A percentile compares a stretch with the other conserved stretches of the same genome.
Evolutionary conservation across 1,140 invertebrate genomes (phyloP).

Genomic region (Neomicropteryx cornuta): DNA sequence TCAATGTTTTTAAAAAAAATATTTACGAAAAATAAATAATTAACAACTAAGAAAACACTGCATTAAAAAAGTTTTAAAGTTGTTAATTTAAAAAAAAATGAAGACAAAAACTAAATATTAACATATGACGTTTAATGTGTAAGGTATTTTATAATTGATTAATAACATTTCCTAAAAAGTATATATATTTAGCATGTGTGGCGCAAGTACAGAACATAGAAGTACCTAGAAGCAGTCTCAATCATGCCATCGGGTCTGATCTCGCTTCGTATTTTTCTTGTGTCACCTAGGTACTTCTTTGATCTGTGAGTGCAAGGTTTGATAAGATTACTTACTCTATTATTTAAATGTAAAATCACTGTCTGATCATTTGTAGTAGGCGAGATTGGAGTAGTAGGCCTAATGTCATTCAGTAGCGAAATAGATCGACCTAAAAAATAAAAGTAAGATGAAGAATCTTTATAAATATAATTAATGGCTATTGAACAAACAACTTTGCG

Average conservation of each 20-base stretch:
- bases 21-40: not conserved
- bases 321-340: slow-evolving; percentile 22
- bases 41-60: too few species aligned
- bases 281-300: not conserved
- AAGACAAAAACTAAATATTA: slow-evolving; percentile 7
- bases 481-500: too few species aligned
- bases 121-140: too few species aligned
- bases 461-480: too few species aligned
- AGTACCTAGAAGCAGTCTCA: too few species aligned
- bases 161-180: not conserved
- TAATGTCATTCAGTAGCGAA: too few species aligned
- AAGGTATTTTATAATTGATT: slow-evolving; percentile 1
- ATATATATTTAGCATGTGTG: too few species aligned
- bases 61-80: not conserved
- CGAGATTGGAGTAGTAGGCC: too few species aligned
- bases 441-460: not conserved
- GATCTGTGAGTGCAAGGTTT: slow-evolving; percentile 1
- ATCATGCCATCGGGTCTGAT: too few species aligned
- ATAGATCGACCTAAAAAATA: slow-evolving; percentile 2
- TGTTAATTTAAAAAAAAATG: not conserved
- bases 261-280: too few species aligned
- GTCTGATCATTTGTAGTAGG: too few species aligned
- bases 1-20: not conserved
- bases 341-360: slow-evolving; percentile 29
- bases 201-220: too few species aligned